A percentile compares a stretch with the other conserved stretches of the same genome.
phyloP scores from a whole-genome alignment of 2,797 vertebrate species.

The Centroberyx gerrardi region DNA sequence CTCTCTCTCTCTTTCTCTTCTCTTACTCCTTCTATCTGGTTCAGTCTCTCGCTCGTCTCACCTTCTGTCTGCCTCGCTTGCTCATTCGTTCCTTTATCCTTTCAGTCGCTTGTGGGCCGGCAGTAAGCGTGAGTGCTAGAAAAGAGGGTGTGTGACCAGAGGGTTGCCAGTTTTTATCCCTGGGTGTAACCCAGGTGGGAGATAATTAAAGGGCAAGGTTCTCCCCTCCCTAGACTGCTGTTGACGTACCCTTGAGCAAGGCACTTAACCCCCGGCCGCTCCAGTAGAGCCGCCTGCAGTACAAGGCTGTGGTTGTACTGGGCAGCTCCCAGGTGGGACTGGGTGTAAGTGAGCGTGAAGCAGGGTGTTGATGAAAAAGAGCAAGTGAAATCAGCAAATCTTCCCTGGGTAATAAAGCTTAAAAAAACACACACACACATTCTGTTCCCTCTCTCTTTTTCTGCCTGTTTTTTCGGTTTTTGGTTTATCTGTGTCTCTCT shows the following conservation, averaged over 20 bases:
- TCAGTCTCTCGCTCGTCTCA: background rate
- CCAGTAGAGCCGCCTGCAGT: background rate
- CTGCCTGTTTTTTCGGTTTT: too few species aligned
- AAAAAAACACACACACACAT: too few species aligned
- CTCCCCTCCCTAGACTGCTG: background rate
- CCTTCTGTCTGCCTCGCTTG: background rate
- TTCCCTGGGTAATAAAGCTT: background rate
- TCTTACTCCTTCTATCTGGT: background rate
- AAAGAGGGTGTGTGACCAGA: background rate
- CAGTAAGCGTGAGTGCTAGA: conserved; percentile 1
- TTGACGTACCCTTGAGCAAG: conserved; percentile 14
- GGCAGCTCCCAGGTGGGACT: too few species aligned
- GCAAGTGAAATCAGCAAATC: conserved; percentile 36
- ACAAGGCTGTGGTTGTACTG: too few species aligned
- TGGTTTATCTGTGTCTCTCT: too few species aligned
- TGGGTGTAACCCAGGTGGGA: too few species aligned
- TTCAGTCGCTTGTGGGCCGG: background rate
- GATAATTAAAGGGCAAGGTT: background rate
- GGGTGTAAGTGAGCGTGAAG: conserved; percentile 59
- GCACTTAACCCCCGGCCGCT: conserved; percentile 8
- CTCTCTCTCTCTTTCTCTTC: background rate
- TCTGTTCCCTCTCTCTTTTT: too few species aligned
- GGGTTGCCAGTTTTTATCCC: background rate
- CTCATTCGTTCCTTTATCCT: background rate
- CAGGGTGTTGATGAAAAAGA: conserved; percentile 26